Evolutionary conservation across 2,888 invertebrate species (phyloP).

Genomic region (Hypomecis atomaria): DNA sequence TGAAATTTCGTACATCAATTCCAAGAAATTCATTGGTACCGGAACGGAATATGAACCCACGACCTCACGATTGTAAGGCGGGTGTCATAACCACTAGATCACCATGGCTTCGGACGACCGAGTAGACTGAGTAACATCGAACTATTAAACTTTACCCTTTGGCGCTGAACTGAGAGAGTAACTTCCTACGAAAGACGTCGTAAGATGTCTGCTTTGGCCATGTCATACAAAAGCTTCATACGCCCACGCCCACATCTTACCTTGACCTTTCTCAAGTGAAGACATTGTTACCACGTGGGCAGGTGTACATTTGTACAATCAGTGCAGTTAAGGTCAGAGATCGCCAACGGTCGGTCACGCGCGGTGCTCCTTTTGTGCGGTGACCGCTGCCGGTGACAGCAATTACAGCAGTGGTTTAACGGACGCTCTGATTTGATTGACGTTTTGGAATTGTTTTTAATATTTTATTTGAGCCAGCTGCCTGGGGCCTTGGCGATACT

Average conservation of each 20-base stretch:
- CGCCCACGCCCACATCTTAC: neutral
- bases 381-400: slow-evolving; percentile 20
- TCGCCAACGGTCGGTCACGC: slow-evolving; percentile 56
- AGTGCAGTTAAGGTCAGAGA: slow-evolving; percentile 48
- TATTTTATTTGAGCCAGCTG: slow-evolving; percentile 3
- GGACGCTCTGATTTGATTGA: slow-evolving; percentile 40
- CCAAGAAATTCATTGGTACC: too few species aligned
- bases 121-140: too few species aligned
- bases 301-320: slow-evolving; percentile 36
- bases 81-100: too few species aligned
- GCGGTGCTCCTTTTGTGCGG: slow-evolving; percentile 44
- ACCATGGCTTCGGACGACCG: too few species aligned
- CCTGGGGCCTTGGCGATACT: neutral
- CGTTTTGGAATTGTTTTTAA: slow-evolving; percentile 16
- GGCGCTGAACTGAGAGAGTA: too few species aligned
- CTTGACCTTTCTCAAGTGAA: slow-evolving; percentile 19
- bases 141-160: too few species aligned
- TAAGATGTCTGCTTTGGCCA: too few species aligned
- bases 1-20: too few species aligned
- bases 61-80: too few species aligned
- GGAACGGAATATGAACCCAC: too few species aligned
- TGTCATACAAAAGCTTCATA: too few species aligned
- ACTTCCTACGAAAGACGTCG: too few species aligned
- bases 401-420: slow-evolving; percentile 33
- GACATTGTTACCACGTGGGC: slow-evolving; percentile 29